A percentile compares a stretch with the other conserved stretches of the same genome.
These are phyloP conservation scores for Tragelaphus strepsiceros DNA, from an alignment of 2,113 vertebrate species.

Conservation along the genomic window DNA sequence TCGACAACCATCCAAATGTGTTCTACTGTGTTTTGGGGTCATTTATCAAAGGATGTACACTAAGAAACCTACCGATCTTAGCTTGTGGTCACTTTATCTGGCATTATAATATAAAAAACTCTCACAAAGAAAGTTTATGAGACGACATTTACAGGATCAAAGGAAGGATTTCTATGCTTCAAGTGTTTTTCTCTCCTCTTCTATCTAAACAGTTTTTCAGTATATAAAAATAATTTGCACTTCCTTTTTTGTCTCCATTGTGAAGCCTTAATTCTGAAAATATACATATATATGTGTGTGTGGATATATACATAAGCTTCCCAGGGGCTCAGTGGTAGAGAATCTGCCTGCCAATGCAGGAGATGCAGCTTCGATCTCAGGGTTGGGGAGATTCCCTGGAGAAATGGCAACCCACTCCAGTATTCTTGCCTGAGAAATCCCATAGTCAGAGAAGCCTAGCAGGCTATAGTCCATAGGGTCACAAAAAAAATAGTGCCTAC, in stretches of 20 bases:
- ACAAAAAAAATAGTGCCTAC: not conserved
- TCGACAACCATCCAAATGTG: not conserved
- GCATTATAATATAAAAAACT: not conserved
- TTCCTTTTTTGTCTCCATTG: not conserved
- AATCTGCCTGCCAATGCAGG: not conserved
- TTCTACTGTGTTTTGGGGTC: not conserved
- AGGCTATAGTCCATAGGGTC: not conserved
- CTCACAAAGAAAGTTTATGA: constrained; percentile 12
- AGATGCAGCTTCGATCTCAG: not conserved
- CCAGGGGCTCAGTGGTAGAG: not conserved
- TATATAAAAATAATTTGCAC: not conserved
- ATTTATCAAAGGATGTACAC: not conserved
- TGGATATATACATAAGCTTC: not conserved
- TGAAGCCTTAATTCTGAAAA: constrained; percentile 20
- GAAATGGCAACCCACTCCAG: not conserved
- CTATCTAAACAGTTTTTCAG: not conserved
- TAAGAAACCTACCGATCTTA: not conserved
- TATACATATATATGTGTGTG: not conserved
- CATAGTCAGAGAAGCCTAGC: not conserved
- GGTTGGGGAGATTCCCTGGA: not conserved
- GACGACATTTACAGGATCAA: not conserved
- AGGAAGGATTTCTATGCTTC: not conserved
- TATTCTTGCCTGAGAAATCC: not conserved
- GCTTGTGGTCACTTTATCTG: not conserved
- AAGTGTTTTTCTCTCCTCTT: constrained; percentile 18